Evolutionary conservation across 2,888 invertebrate species (phyloP), one percentile per base, ranked within the genome.

Genomic region (Lobophora halterata): DNA sequence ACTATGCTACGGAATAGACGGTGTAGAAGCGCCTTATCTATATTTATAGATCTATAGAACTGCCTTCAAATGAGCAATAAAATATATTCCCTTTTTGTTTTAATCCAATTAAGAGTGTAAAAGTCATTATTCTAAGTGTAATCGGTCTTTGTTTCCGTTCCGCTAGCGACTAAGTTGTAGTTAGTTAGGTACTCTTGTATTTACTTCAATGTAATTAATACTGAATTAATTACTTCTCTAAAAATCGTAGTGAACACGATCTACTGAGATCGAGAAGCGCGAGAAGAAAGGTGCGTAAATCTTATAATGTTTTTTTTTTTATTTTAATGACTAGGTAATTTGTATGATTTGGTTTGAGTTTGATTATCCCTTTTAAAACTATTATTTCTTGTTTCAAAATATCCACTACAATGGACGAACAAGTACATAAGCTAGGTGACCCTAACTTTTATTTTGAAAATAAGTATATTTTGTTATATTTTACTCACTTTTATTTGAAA

Each of bases 401-500:
- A 33, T 33, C 39, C 28, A 13, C 8, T n/a, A 18, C 1, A 19
- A 10, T 5, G 23, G 24, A 35, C 12, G 41, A 43, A 43, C 43
- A 43, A 43, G 43, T 43, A 43, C 43, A 43, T 37, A 73, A n/a
- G 71, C 66, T 73, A 71, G 63, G 63, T 61, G 67, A 36, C 13
- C 36, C 28, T 41, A 33, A 30, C 29, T 59, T 63, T 65, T 68
- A 49, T 64, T 66, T 69, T 64, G 55, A 58, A 63, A 68, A 73
- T 33, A 31, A 30, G 25, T 76, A 74, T 75, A 76, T 79, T 78
- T 76, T 80, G 68, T 80, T 79, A 72, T 67, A 74, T 67, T 69
- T 69, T 70, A 72, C 71, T 69, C 67, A 71, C 67, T 70, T 78
- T 77, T 72, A 73, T 75, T 77, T 72, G 52, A 71, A 72, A 80